Evolutionary conservation across 2,888 invertebrate genomes (phyloP), one percentile per base, ranked within the genome.

Genomic region (Cantharis nigra): DNA sequence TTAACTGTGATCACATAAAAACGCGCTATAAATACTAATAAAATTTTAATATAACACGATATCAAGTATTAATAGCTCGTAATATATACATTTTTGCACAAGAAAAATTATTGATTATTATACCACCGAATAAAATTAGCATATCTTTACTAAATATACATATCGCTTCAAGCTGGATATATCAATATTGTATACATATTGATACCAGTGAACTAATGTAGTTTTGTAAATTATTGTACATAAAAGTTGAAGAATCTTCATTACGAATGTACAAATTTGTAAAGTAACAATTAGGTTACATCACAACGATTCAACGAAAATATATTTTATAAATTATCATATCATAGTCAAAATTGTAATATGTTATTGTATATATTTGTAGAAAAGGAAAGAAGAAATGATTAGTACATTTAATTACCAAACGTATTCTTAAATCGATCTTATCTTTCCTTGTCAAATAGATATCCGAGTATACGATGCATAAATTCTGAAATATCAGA

Each of bases 151-250:
- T 81, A 83, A 85, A 86, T 85, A 89, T 87, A 88, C 89, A 89
- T 89, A 89, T 89, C 89, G 88, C 88, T 88, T 88, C 81, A 85
- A 87, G 88, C 88, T 88, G 88, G 88, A 87, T 88, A 86, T 23
- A 87, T 85, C 85, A 84, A 77, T 75, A 79, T 69, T 76, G 64
- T 76, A 75, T 69, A 78, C 76, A 79, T 79, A 78, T 79, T 67
- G 65, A 80, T 63, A 77, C 77, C 75, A 76, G 79, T 76, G 71
- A 64, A 81, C 80, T 67, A 26, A 67, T 83, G 83, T 84, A 84
- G 83, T 84, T 85, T 85, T 85, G 84, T 85, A 85, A 79, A 78
- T 77, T 78, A 76, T 81, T 84, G 84, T 84, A 84, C 74, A 84
- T 84, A 78, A 65, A 74, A 72, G 23, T 76, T 65, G 30, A 72